Evolutionary conservation across 2,888 invertebrate genomes (phyloP), one percentile per base, ranked within the genome.

Genomic region (Drosophila seclusa): DNA sequence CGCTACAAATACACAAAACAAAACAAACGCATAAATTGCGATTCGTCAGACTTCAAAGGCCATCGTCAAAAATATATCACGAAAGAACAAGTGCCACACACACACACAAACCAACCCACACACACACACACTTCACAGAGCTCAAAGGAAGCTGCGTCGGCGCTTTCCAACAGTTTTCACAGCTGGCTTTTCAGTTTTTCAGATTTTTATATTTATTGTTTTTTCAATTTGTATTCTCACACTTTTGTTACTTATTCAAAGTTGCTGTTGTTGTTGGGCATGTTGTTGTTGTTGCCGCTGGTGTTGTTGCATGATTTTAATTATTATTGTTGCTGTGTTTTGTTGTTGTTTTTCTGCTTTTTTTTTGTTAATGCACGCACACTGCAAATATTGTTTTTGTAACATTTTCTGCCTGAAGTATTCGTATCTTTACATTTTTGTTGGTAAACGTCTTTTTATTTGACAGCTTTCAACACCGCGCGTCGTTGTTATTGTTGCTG

Each of bases 381-480:
- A 81, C 84, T 73, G 89, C 83, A 87, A 38, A 38, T 55, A 55
- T 55, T 27, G 32, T 57, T 61, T 58, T 54, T 57, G 54, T 55
- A 66, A 66, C 63, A 68, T 74, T 74, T 65, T 45, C 16, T 48
- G 32, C 36, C 24, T 48, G 32, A 60, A 48, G n/a, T 53, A 32
- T 58, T 61, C 4, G 40, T 24, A 27, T 50, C 59, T 42, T 52
- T 50, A 27, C 42, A 34, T 57, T 7, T 31, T 18, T 31, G 21
- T 57, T 27, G 4, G 57, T 67, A 32, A 73, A 55, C 80, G 64
- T 63, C 66, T 77, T 68, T 74, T 67, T 66, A 7, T 45, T 45
- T 45, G 27, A 29, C 55, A 55, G 83, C 86, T 73, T 67, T 73
- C 83, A 83, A 83, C 83, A 80, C 83, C 84, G 87, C 83, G 75